These are phyloP conservation scores for Vanessa cardui DNA, from an alignment of 2,888 invertebrate genomes.

Conservation along the genomic window DNA sequence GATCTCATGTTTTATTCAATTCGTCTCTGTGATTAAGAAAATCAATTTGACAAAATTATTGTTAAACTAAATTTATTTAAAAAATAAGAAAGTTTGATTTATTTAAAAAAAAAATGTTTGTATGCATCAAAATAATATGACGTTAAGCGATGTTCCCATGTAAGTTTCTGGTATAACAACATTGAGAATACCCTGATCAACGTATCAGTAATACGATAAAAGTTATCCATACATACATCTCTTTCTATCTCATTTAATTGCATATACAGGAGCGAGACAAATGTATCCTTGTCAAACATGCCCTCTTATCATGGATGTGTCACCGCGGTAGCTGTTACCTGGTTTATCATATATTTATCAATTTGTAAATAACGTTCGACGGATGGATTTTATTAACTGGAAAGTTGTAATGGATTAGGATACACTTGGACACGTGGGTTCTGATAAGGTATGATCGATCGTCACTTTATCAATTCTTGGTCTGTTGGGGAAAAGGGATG, in stretches of 20 bases:
- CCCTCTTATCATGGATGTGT: conserved; percentile 44
- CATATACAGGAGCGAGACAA: conserved; percentile 38
- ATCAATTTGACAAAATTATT: conserved; percentile 1
- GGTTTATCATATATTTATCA: conserved; percentile 59
- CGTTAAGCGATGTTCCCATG: background rate
- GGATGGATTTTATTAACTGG: conserved; percentile 65
- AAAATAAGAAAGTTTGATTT: background rate
- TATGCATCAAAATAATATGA: conserved; percentile 2
- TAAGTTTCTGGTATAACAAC: conserved; percentile 17
- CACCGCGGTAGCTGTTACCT: conserved; percentile 58
- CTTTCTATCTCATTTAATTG: conserved; percentile 20
- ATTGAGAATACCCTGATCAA: conserved; percentile 23
- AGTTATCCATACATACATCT: conserved; percentile 10
- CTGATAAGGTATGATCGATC: conserved; percentile 58
- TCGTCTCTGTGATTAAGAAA: conserved; percentile 13
- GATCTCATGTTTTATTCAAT: conserved; percentile 27
- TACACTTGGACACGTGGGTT: conserved; percentile 52
- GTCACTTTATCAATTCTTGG: conserved; percentile 39
- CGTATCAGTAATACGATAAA: conserved; percentile 30
- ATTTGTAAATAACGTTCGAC: conserved; percentile 68
- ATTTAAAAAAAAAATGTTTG: background rate
- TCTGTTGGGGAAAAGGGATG: conserved; percentile 40
- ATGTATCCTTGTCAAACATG: conserved; percentile 35
- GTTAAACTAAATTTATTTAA: background rate
- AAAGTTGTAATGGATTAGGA: conserved; percentile 68